Base-by-base conservation (phyloP, 2,888 invertebrate species). In the Oxyteleia sp. region DNA sequence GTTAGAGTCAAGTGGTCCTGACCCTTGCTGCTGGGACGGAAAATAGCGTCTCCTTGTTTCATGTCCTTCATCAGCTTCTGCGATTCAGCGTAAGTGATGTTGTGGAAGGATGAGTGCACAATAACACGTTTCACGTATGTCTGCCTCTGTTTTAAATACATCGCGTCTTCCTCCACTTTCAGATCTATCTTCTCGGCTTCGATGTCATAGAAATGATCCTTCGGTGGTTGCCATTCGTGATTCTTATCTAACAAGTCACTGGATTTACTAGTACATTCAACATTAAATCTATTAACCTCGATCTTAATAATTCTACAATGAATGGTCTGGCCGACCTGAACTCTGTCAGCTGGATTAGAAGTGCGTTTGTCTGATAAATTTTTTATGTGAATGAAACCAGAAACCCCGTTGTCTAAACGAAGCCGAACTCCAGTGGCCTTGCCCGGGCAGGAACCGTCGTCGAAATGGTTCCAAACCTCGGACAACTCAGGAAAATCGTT, bases 381-480 rank as follows among this genome's bases (percentile, higher is more conserved):
- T 93, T 98, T 98, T 74, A 98, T 97, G 90, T 98, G 98, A 89
- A 99, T 97, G 93, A 98, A 99, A 0, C 99, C 99, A 11, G 96
- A 96, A 35, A 98, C 95, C 0, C 97, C 97, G 93, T 99, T 99
- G 93, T 99, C 99, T 1, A 99, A 94, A 0, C 97, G 95, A 43
- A 98, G 94, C 80, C 97, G 95, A 0, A 99, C 97, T 0, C 99
- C 99, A 0, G 97, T 97, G 0, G 99, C 98, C 92, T 98, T 97
- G 0, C 99, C 99, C 0, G 98, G 99, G 94, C 99, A 99, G 0
- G 97, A 96, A 26, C 97, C 98, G 0, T 98, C 97, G 93, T 99
- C 99, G 94, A 99, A 99, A 93, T 99, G 99, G 94, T 98, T 98
- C 99, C 99, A 99, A 57, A 99, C 99, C 94, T 99, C 99, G 16